Conservation (phyloP, 2,888 invertebrate species). For the Drosophila ustulata region DNA sequence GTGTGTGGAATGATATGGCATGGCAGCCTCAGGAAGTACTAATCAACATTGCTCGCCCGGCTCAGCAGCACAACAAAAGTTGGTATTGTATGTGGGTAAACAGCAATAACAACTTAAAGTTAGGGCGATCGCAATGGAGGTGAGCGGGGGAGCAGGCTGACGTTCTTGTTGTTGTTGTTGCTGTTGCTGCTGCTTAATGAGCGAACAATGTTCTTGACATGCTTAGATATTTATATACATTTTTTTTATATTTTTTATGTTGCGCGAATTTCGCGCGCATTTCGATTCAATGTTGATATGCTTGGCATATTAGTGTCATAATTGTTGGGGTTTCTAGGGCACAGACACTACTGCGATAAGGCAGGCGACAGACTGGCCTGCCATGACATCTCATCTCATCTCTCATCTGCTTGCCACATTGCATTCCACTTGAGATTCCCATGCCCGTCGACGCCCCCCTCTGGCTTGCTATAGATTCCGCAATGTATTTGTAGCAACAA, state of each 20-base stretch:
- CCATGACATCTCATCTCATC: not conserved
- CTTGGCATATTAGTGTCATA: constrained; percentile 37
- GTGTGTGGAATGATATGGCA: constrained; percentile 64
- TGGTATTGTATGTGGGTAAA: constrained; percentile 62
- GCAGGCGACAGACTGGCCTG: constrained; percentile 38
- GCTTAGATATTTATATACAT: constrained; percentile 61
- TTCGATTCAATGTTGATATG: constrained; percentile 73
- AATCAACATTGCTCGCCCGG: constrained; percentile 65
- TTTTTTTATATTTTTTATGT: constrained; percentile 38
- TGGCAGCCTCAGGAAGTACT: constrained; percentile 80
- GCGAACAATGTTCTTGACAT: constrained; percentile 80
- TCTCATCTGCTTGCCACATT: constrained; percentile 77
- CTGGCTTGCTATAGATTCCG: constrained; percentile 16
- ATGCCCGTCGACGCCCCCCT: constrained; percentile 32
- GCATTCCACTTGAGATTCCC: constrained; percentile 74
- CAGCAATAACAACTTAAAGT: constrained; percentile 37
- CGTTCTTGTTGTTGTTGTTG: constrained; percentile 32
- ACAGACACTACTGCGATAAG: constrained; percentile 48
- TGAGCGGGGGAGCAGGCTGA: constrained; percentile 11
- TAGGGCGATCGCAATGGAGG: not conserved
- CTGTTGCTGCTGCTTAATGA: constrained; percentile 54
- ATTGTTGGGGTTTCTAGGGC: constrained; percentile 43
- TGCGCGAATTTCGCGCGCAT: constrained; percentile 63
- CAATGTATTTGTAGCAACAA: constrained; percentile 52
- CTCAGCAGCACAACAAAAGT: constrained; percentile 65